Evolutionary conservation across 2,797 vertebrate genomes (phyloP).

Genomic region (Phoebastria nigripes): DNA sequence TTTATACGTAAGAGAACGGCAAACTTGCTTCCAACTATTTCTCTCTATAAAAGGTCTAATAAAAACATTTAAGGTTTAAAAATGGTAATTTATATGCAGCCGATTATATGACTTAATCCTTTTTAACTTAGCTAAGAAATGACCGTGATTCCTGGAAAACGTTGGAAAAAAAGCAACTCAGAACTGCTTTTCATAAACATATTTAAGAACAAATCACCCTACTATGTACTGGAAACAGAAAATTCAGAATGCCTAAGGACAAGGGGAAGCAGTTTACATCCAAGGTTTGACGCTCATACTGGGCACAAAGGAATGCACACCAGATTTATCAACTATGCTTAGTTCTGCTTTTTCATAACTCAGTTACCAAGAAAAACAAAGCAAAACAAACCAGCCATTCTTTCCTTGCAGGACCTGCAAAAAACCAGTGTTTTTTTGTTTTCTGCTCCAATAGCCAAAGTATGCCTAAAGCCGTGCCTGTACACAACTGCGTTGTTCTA

Average conservation of each 20-base stretch:
- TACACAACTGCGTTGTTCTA: background rate
- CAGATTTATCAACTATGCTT: constrained; percentile 30
- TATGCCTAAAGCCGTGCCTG: constrained; percentile 6
- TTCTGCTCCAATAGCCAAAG: constrained; percentile 16
- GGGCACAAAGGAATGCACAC: constrained; percentile 6
- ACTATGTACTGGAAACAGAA: background rate
- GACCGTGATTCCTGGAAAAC: background rate
- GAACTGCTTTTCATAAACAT: constrained; percentile 15
- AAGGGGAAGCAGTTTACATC: background rate
- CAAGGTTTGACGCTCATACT: constrained; percentile 12
- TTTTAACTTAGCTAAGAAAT: constrained; percentile 23
- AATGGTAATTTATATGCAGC: background rate
- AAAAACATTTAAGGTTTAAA: constrained; percentile 24
- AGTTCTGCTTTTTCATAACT: constrained; percentile 36
- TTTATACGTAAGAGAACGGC: background rate
- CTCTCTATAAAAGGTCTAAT: background rate
- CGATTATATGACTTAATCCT: background rate
- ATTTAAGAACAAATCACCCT: background rate
- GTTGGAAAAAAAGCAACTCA: background rate
- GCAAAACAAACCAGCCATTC: constrained; percentile 4
- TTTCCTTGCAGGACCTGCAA: constrained; percentile 17
- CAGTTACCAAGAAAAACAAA: constrained; percentile 50
- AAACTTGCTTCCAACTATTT: constrained; percentile 15
- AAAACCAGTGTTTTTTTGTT: background rate
- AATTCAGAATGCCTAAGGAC: constrained; percentile 4